These are phyloP conservation scores for Andrena flavipes DNA, from an alignment of 2,888 invertebrate genomes.

Conservation along the genomic window DNA sequence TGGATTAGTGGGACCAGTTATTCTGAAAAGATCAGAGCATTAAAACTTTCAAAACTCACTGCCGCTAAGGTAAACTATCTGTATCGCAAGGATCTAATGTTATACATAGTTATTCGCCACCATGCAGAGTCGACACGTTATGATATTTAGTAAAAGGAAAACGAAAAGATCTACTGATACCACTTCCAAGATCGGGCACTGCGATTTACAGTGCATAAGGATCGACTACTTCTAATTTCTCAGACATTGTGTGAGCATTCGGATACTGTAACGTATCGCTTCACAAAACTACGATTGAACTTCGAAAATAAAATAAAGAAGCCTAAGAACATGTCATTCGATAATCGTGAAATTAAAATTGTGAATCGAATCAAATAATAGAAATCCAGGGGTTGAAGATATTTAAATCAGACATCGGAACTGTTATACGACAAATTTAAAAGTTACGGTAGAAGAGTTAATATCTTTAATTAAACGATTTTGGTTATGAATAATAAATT, in stretches of 20 bases:
- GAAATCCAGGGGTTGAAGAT: constrained; percentile 30
- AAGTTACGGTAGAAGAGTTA: too few species aligned
- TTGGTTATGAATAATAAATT: too few species aligned
- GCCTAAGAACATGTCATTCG: constrained; percentile 35
- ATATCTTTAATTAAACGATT: too few species aligned
- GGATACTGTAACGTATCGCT: constrained; percentile 31
- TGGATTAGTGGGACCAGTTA: constrained; percentile 53
- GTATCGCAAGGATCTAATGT: constrained; percentile 49
- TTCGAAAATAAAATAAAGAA: constrained; percentile 6
- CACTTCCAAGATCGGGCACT: constrained; percentile 65
- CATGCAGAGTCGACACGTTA: constrained; percentile 55
- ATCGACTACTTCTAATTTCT: constrained; percentile 54
- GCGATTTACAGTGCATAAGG: constrained; percentile 54
- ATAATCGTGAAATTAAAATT: constrained; percentile 30
- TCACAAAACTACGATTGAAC: constrained; percentile 23
- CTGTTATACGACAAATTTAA: too few species aligned
- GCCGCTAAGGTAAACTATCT: constrained; percentile 34
- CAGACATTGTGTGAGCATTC: constrained; percentile 38
- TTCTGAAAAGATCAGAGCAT: constrained; percentile 61
- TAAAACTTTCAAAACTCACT: constrained; percentile 38
- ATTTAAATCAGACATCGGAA: neutral
- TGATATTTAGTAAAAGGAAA: constrained; percentile 51
- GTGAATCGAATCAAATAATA: constrained; percentile 34
- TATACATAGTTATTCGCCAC: constrained; percentile 43
- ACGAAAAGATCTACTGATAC: constrained; percentile 63